Percentiles rank a stretch among this genome's conserved stretches.
Evolutionary conservation across 2,797 vertebrate species (phyloP).

Genomic region (Antennarius maculatus): DNA sequence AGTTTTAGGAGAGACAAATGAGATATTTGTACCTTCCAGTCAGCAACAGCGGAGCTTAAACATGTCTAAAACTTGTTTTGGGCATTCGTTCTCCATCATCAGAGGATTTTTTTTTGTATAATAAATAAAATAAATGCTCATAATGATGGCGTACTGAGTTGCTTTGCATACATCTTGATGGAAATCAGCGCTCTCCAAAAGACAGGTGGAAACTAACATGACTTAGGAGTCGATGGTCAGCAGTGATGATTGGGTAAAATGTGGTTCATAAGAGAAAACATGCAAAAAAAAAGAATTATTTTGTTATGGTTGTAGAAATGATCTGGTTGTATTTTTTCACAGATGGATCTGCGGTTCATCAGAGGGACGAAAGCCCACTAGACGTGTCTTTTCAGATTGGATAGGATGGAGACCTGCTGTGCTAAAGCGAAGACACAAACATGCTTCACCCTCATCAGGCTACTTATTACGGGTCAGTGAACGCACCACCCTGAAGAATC

Average conservation of each 20-base stretch:
- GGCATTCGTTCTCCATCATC: too few relatives aligned
- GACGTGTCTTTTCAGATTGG: neutral
- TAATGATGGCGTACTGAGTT: neutral
- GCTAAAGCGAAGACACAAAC: constrained; percentile 24
- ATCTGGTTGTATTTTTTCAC: constrained; percentile 1
- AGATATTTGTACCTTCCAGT: constrained; percentile 2
- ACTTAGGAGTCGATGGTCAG: neutral
- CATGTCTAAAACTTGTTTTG: too few relatives aligned
- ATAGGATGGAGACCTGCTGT: neutral
- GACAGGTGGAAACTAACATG: neutral
- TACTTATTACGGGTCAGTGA: constrained; percentile 50
- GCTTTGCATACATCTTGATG: neutral
- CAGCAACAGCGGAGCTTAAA: neutral
- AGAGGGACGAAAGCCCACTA: neutral
- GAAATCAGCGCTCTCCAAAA: neutral
- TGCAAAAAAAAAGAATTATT: neutral
- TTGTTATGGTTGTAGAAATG: constrained; percentile 1
- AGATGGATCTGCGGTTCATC: constrained; percentile 5
- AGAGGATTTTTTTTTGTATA: too few relatives aligned
- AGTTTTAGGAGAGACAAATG: constrained; percentile 8
- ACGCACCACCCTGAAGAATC: constrained; percentile 41
- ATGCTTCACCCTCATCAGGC: constrained; percentile 31
- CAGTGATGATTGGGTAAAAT: constrained; percentile 7
- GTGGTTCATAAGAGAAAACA: constrained; percentile 6
- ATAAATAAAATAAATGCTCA: too few relatives aligned